phyloP scores from a whole-genome alignment of 1,140 invertebrate genomes.

The Apis cerana region DNA sequence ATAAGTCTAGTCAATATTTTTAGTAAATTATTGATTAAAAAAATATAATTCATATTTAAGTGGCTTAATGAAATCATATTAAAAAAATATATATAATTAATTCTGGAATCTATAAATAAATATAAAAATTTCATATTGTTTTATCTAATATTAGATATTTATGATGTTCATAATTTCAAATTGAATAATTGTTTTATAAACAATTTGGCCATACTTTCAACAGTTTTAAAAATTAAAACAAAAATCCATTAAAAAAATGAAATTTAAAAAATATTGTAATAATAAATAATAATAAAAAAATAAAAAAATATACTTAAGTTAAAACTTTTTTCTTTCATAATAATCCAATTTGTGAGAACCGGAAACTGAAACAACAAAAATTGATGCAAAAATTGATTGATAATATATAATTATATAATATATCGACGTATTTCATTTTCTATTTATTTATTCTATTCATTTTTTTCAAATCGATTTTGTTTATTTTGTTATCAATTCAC shows the following conservation, averaged over 20 bases:
- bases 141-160: background rate
- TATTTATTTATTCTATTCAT: too few relatives aligned
- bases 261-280: background rate
- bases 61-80: background rate
- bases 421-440: constrained; percentile 32
- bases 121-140: background rate
- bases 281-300: too few relatives aligned
- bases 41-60: background rate
- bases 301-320: background rate
- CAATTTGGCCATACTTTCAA: too few relatives aligned
- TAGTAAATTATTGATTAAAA: background rate
- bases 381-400: constrained; percentile 40
- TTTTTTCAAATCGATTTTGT: constrained; percentile 48
- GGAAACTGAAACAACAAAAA: constrained; percentile 56
- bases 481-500: constrained; percentile 13
- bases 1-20: background rate
- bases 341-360: constrained; percentile 2
- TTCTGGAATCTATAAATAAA: too few relatives aligned
- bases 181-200: background rate
- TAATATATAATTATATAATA: too few relatives aligned
- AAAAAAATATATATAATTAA: background rate
- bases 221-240: background rate
- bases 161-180: background rate
- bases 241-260: too few relatives aligned
- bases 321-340: background rate